These are phyloP conservation scores for Poecilia velifera DNA, from an alignment of 2,797 vertebrate genomes.

Conservation along the genomic window DNA sequence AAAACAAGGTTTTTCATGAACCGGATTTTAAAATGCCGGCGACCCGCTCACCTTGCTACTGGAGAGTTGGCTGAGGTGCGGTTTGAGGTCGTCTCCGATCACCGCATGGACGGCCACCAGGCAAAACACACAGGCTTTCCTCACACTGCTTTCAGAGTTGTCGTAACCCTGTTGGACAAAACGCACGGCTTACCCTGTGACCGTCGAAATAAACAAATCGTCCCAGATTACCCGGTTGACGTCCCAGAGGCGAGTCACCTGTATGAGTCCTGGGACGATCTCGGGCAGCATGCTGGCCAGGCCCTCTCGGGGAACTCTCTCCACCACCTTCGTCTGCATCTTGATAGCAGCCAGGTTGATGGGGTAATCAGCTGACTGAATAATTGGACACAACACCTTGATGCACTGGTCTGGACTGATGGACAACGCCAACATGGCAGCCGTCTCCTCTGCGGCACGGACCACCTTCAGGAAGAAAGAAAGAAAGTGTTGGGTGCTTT, in stretches of 20 bases:
- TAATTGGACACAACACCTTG: slow-evolving; percentile 97
- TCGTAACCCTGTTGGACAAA: slow-evolving; percentile 88
- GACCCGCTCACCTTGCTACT: slow-evolving; percentile 92
- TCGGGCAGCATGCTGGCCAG: slow-evolving; percentile 90
- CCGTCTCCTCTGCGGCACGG: slow-evolving; percentile 94
- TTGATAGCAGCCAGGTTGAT: slow-evolving; percentile 97
- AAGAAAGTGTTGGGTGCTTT: not conserved
- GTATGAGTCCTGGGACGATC: slow-evolving; percentile 95
- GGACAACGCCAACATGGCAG: slow-evolving; percentile 91
- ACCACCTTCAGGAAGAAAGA: slow-evolving; percentile 84
- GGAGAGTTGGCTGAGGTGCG: slow-evolving; percentile 94
- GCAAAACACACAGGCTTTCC: slow-evolving; percentile 98
- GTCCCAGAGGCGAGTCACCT: slow-evolving; percentile 77
- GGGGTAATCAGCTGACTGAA: slow-evolving; percentile 97
- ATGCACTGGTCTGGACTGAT: slow-evolving; percentile 97
- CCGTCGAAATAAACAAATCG: not conserved
- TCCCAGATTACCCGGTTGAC: not conserved
- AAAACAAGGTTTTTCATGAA: not conserved
- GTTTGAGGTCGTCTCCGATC: slow-evolving; percentile 97
- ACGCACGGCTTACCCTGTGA: not conserved
- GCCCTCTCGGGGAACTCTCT: slow-evolving; percentile 89
- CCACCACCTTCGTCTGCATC: slow-evolving; percentile 97
- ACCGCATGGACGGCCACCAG: slow-evolving; percentile 94
- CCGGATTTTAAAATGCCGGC: not conserved
- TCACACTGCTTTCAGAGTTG: slow-evolving; percentile 97